Base-by-base conservation (phyloP, 2,797 vertebrate genomes). In the Adrianichthys oophorus region DNA sequence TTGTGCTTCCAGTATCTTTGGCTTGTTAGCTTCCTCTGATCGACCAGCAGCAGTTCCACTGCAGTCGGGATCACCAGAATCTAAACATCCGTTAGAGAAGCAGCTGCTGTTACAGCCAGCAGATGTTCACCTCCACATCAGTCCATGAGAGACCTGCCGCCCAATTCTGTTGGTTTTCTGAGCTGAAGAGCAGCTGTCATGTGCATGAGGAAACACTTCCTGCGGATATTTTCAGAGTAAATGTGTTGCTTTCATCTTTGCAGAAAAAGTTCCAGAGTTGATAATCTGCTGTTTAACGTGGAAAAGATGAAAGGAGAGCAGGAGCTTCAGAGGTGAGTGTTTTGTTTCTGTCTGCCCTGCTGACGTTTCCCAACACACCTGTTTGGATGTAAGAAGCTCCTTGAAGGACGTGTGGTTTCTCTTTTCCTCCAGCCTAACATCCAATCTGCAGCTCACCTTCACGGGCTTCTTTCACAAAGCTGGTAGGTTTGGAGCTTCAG, bases 391-490 rank as follows among this genome's bases (percentile, higher is more conserved):
- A 1, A 37, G 32, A 12, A 37, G 10, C 12, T 19, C 23, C 12
- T 32, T 16, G 17, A 40, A 10, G 3, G 1, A 10, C 5, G 4
- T 47, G 64, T 0, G 52, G 18, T 43, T 65, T 62, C 2, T 5
- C 0, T 61, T 15, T 49, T 41, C 41, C 18, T 41, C 23, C 86
- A 99, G 96, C 79, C 83, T 97, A 86, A 91, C 95, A 64, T 95
- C 95, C 60, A 96, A 98, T 77, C 92, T 99, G 53, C 97, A 99
- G 85, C 95, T 99, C 82, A 99, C 95, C 18, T 99, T 99, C 78
- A 98, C 95, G 52, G 97, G 97, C 76, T 99, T 99, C 93, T 99
- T 98, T 86, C 95, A 98, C 80, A 97, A 98, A 93, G 95, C 93
- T 65, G 97, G 97, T 98, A 91, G 56, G 94, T 93, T 66, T 32